Evolutionary conservation across 1,140 invertebrate genomes (phyloP).

Genomic region (Zaprionus tsacasi): DNA sequence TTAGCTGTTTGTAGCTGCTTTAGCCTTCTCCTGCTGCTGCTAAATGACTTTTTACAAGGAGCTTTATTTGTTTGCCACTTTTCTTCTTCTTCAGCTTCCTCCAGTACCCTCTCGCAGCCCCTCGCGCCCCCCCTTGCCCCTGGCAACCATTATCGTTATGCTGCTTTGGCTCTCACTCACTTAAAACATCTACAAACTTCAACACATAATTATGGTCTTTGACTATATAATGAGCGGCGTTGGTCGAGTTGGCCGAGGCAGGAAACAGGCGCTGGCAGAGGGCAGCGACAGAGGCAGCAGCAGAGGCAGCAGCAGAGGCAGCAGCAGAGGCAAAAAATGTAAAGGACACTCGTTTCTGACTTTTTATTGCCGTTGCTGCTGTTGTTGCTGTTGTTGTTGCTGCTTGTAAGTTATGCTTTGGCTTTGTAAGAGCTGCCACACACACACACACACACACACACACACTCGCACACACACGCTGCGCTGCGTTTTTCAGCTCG

Average conservation of each 20-base stretch:
- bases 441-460: conserved; percentile 41
- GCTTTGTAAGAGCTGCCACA: conserved; percentile 59
- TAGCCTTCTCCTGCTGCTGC: neutral
- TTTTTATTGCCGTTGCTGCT: conserved; percentile 68
- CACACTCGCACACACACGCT: conserved; percentile 37
- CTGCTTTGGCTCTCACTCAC: conserved; percentile 38
- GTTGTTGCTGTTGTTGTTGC: conserved; percentile 37
- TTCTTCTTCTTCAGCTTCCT: conserved; percentile 6
- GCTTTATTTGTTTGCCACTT: conserved; percentile 23
- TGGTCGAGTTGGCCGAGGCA: conserved; percentile 65
- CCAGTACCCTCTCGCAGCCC: neutral
- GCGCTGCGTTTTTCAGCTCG: conserved; percentile 64
- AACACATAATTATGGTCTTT: conserved; percentile 83
- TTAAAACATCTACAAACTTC: conserved; percentile 76
- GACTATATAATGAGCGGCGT: conserved; percentile 80
- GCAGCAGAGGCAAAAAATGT: conserved; percentile 43
- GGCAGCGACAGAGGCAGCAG: conserved; percentile 23
- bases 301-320: conserved; percentile 33
- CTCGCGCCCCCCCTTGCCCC: neutral
- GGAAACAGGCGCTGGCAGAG: conserved; percentile 48
- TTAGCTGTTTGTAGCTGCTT: neutral
- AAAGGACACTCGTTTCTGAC: conserved; percentile 79
- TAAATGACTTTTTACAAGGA: conserved; percentile 29
- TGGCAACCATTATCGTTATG: conserved; percentile 38
- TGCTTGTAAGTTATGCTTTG: conserved; percentile 77